Evolutionary conservation across 2,113 vertebrate species (phyloP).

Genomic region (Labrus mixtus): DNA sequence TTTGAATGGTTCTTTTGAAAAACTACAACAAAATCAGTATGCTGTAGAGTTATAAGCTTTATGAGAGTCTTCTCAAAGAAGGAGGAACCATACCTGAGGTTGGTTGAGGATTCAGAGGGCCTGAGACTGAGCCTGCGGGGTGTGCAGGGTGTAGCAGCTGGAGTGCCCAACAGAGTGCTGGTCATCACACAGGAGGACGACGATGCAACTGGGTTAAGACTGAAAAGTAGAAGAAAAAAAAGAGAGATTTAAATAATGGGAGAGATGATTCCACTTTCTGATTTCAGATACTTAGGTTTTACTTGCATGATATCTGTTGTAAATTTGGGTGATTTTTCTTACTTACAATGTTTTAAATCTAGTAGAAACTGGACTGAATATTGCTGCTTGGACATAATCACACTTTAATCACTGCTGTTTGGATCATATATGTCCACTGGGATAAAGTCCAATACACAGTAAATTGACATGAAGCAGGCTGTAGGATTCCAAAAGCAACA

Average conservation of each 20-base stretch:
- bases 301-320: neutral
- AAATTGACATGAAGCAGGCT: too few species aligned
- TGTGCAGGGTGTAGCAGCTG: constrained; percentile 90
- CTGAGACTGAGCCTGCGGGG: constrained; percentile 93
- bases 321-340: too few species aligned
- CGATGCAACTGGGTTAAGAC: constrained; percentile 88
- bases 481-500: neutral
- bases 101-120: constrained; percentile 96
- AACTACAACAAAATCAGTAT: neutral
- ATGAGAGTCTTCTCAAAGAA: neutral
- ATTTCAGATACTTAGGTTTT: neutral
- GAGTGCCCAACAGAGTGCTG: constrained; percentile 89
- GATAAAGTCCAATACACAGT: too few species aligned
- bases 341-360: too few species aligned
- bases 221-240: constrained; percentile 57
- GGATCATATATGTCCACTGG: constrained; percentile 1
- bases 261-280: neutral
- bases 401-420: neutral
- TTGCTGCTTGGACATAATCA: neutral
- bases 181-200: constrained; percentile 88
- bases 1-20: neutral
- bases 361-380: neutral
- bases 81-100: constrained; percentile 78
- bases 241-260: neutral
- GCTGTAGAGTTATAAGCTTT: neutral